Percentiles rank a stretch among this genome's conserved stretches.
Evolutionary conservation across 2,797 vertebrate genomes (phyloP).

Genomic region (Ctenosaura bakeri): DNA sequence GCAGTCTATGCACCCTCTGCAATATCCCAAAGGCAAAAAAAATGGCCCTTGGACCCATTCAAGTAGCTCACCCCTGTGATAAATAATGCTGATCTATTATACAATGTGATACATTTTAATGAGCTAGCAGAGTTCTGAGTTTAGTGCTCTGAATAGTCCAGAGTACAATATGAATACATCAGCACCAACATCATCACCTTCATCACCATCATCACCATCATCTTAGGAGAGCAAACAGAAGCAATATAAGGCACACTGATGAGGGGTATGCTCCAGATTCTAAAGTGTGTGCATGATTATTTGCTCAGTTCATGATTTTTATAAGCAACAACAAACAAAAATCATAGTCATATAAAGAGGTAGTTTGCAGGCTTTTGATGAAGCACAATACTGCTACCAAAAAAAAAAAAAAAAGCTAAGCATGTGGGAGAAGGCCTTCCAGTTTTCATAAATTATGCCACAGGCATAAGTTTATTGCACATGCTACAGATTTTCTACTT

Average conservation of each 20-base stretch:
- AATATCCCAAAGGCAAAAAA: no score
- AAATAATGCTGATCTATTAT: neutral
- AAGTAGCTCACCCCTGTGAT: neutral
- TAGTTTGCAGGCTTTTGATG: constrained; percentile 22
- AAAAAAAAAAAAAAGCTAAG: neutral
- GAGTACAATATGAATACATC: neutral
- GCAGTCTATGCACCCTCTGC: no score
- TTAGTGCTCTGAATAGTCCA: neutral
- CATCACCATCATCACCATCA: no score
- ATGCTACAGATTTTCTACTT: constrained; percentile 36
- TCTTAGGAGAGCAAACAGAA: neutral
- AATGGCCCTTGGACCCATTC: no score
- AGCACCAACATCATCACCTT: neutral
- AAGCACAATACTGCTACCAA: constrained; percentile 16
- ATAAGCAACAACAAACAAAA: constrained; percentile 18
- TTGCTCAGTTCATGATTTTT: constrained; percentile 29
- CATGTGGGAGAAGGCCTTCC: neutral
- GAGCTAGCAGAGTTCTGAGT: neutral
- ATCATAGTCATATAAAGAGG: constrained; percentile 13
- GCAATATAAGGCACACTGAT: neutral
- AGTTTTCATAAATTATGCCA: neutral
- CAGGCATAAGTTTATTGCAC: neutral
- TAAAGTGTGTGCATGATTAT: constrained; percentile 14
- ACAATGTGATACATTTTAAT: neutral
- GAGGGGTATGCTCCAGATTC: neutral